Conservation (phyloP, 2,888 invertebrate species). For the Pachliopta kotzebuea region DNA sequence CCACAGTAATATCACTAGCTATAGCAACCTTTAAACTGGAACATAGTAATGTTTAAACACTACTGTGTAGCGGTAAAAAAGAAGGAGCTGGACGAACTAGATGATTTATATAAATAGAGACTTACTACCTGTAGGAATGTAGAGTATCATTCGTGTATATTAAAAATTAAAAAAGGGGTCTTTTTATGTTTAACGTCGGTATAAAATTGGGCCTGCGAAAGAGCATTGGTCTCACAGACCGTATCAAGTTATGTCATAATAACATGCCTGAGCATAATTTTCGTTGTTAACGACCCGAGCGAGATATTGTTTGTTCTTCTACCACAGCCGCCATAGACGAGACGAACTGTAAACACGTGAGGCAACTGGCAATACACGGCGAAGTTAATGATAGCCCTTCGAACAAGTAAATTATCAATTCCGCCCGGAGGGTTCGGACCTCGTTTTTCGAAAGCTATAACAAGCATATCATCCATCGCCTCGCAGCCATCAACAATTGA, state of each 20-base stretch:
- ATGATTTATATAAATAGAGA: not conserved
- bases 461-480: conserved; percentile 62
- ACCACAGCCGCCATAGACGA: conserved; percentile 56
- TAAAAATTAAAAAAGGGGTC: too few relatives aligned
- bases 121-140: not conserved
- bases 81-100: too few relatives aligned
- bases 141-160: not conserved
- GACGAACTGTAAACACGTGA: conserved; percentile 60
- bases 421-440: conserved; percentile 68
- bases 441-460: conserved; percentile 68
- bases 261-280: conserved; percentile 61
- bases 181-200: not conserved
- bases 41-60: not conserved
- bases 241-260: conserved; percentile 60
- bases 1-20: too few relatives aligned
- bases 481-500: conserved; percentile 44
- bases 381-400: conserved; percentile 76
- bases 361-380: conserved; percentile 69
- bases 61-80: not conserved
- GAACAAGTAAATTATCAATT: conserved; percentile 79
- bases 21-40: too few relatives aligned
- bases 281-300: conserved; percentile 73
- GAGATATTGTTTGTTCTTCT: conserved; percentile 78
- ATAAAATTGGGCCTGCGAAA: conserved; percentile 24
- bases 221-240: conserved; percentile 39